Evolutionary conservation across 2,797 vertebrate genomes (phyloP).

Genomic region (Remorina albescens): DNA sequence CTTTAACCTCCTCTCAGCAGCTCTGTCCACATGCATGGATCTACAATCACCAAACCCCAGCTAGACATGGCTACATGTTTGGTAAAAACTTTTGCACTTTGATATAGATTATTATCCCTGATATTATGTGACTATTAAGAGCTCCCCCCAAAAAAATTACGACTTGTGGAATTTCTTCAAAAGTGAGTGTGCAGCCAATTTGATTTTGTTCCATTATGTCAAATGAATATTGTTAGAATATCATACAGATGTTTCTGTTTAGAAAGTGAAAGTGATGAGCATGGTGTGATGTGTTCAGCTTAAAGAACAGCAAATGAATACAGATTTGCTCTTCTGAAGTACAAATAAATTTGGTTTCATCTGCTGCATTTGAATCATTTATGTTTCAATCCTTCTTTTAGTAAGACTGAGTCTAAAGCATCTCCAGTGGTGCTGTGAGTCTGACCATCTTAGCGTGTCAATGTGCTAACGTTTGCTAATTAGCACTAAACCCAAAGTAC

Average conservation of each 20-base stretch:
- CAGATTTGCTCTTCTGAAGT: not conserved
- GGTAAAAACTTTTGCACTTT: not conserved
- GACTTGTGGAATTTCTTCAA: no score
- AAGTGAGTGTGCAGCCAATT: no score
- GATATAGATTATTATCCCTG: no score
- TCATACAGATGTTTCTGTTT: slow-evolving; percentile 2
- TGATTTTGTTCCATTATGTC: no score
- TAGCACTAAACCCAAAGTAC: not conserved
- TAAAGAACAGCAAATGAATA: not conserved
- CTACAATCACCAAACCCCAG: not conserved
- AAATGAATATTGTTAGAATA: not conserved
- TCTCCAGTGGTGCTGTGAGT: not conserved
- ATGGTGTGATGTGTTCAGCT: not conserved
- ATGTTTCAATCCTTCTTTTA: not conserved
- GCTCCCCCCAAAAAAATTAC: no score
- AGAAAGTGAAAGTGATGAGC: slow-evolving; percentile 15
- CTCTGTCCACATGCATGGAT: not conserved
- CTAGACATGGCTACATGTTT: not conserved
- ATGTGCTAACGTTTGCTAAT: not conserved
- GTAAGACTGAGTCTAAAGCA: not conserved
- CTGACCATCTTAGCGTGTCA: not conserved
- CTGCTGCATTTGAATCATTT: not conserved
- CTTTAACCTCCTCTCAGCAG: not conserved
- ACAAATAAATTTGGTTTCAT: not conserved
- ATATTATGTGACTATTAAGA: no score